A percentile compares a stretch with the other conserved stretches of the same genome.
phyloP scores from a whole-genome alignment of 2,797 vertebrate genomes.

The Sus cebifrons region DNA sequence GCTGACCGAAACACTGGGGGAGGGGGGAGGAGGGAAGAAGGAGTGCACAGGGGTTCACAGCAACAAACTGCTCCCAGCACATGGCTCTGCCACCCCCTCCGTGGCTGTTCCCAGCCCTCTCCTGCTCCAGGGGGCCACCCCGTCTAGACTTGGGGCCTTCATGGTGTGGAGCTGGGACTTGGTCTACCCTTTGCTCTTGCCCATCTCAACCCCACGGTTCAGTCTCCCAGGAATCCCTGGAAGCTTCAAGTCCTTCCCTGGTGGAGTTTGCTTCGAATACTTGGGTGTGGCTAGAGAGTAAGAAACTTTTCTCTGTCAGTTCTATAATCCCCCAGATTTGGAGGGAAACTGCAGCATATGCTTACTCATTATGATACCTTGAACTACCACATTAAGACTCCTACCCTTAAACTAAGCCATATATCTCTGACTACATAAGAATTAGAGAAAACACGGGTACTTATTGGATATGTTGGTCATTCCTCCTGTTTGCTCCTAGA shows the following conservation, averaged over 20 bases:
- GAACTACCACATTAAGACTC: background rate
- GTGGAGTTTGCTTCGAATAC: background rate
- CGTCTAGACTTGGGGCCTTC: rapidly evolving
- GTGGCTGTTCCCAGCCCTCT: background rate
- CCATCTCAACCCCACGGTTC: background rate
- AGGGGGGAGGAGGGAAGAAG: background rate
- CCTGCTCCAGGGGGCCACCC: rapidly evolving
- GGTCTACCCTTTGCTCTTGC: background rate
- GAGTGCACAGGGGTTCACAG: background rate
- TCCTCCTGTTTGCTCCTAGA: background rate
- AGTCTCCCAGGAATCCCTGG: background rate
- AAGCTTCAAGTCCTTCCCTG: background rate
- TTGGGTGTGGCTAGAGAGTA: background rate
- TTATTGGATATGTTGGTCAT: background rate
- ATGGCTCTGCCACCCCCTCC: rapidly evolving
- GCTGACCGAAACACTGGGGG: background rate
- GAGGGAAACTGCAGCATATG: background rate
- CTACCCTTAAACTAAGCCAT: background rate
- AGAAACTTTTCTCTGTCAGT: background rate
- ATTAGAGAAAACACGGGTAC: background rate
- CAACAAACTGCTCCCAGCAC: background rate
- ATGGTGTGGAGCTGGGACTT: rapidly evolving
- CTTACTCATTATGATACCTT: background rate
- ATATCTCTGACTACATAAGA: background rate
- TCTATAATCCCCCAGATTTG: background rate